phyloP scores from a whole-genome alignment of 1,140 invertebrate species.

The Aphaenogaster ashmeadi region DNA sequence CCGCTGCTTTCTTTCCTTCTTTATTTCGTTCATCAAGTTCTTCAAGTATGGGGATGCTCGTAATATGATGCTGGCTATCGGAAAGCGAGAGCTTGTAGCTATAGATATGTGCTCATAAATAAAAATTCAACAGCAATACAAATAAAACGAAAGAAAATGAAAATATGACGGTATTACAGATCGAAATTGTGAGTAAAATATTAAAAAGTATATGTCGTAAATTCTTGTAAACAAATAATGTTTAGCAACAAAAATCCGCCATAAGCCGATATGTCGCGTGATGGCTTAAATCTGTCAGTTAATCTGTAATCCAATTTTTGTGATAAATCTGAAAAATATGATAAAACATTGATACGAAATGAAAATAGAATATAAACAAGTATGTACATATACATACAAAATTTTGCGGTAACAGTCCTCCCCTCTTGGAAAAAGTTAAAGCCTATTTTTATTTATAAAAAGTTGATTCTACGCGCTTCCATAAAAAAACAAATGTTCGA shows the following conservation, averaged over 20 bases:
- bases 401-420: not conserved
- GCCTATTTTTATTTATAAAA: not conserved
- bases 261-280: not conserved
- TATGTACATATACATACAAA: not conserved
- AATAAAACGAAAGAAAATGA: constrained; percentile 4
- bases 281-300: not conserved
- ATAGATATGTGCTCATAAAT: not conserved
- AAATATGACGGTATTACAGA: not conserved
- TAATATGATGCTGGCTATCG: not conserved
- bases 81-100: not conserved
- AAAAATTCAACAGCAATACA: constrained; percentile 13
- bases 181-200: not conserved
- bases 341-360: not conserved
- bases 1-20: not conserved
- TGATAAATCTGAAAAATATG: not conserved
- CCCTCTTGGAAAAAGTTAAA: not conserved
- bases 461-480: not conserved
- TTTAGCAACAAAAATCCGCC: not conserved
- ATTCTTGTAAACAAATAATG: not conserved
- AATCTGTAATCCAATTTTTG: not conserved
- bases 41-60: not conserved
- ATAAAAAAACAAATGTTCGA: constrained; percentile 2
- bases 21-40: not conserved
- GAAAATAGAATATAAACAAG: not conserved
- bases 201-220: constrained; percentile 6